Conservation (phyloP, 2,797 vertebrate species). For the Paedocypris micromegethes region DNA sequence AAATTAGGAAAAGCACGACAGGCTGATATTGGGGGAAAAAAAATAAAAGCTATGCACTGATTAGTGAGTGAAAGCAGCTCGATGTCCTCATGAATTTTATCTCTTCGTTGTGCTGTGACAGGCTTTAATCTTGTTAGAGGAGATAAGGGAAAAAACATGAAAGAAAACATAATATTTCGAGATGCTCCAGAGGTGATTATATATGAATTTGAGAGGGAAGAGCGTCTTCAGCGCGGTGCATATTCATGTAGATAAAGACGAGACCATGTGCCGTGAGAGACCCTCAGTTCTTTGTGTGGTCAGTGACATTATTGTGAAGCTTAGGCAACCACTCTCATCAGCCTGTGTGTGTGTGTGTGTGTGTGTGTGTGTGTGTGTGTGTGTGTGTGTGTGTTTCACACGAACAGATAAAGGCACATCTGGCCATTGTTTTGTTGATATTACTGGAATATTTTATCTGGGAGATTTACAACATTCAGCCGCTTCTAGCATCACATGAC, state of each 20-base stretch:
- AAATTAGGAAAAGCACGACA: not conserved
- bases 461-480: slow-evolving; percentile 6
- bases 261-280: not conserved
- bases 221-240: slow-evolving; percentile 1
- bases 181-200: slow-evolving; percentile 44
- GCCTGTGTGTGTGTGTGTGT: no score
- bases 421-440: no score
- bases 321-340: not conserved
- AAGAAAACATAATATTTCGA: slow-evolving; percentile 44
- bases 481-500: not conserved
- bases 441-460: no score
- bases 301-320: slow-evolving; percentile 6
- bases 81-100: slow-evolving; percentile 43
- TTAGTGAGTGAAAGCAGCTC: slow-evolving; percentile 25
- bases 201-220: slow-evolving; percentile 31
- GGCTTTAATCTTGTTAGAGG: slow-evolving; percentile 47
- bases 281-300: slow-evolving; percentile 15
- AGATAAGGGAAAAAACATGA: slow-evolving; percentile 37
- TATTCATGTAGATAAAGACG: slow-evolving; percentile 27
- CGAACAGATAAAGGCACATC: no score
- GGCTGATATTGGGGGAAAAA: not conserved
- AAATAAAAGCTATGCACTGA: slow-evolving; percentile 2
- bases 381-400: no score
- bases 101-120: slow-evolving; percentile 27
- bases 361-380: no score